Evolutionary conservation across 2,797 vertebrate genomes (phyloP), one percentile per base, ranked within the genome.

Genomic region (Austrolebias charrua): DNA sequence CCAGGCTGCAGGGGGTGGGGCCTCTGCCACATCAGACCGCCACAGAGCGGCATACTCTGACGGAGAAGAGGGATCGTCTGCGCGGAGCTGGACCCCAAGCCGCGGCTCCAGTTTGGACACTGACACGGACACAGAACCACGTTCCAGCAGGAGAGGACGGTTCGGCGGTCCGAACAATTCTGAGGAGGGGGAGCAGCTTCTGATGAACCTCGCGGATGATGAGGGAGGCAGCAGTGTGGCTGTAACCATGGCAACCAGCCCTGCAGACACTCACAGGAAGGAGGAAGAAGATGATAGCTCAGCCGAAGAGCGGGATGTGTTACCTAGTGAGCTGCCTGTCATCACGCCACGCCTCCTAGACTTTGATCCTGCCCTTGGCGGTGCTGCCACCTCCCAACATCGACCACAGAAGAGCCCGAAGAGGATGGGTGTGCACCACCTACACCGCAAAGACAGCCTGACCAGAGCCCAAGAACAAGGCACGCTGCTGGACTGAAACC

Each of bases 371-470:
- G 75, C 87, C 24, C 78, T 86, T 10, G 20, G 42, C 24, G 24
- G 24, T 8, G 8, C 46, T 2, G 14, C 51, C 6, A 13, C 57
- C 1, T 18, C 66, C 0, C 52, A 71, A 0, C 79, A 86, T 7
- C 93, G 96, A 1, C 94, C 94, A 0, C 95, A 94, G 78, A 95
- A 94, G 77, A 98, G 95, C 83, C 96, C 96, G 18, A 99, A 98
- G 84, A 93, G 97, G 71, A 99, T 99, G 97, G 97, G 97, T 0
- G 95, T 98, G 12, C 97, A 99, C 83, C 96, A 98, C 77, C 92
- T 98, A 33, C 95, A 96, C 86, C 95, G 97, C 56, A 98, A 98
- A 76, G 96, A 98, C 92, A 98, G 97, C 82, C 90, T 99, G 88
- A 98, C 95, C 0, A 93, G 95, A 51, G 96, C 97, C 38, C 97